Evolutionary conservation across 2,113 vertebrate genomes (phyloP).

Genomic region (Lepisosteus oculatus): DNA sequence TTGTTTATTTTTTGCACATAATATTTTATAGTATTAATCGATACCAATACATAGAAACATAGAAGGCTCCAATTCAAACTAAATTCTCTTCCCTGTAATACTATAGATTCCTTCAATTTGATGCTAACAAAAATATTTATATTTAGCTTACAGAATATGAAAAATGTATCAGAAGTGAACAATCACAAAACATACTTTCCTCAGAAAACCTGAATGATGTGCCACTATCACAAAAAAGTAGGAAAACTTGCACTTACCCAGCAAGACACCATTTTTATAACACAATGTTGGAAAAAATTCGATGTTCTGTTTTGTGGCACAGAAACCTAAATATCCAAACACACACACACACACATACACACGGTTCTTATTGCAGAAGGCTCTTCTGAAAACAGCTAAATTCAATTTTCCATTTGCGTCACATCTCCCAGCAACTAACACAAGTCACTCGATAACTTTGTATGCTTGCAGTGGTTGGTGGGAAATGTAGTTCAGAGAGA

Average conservation of each 20-base stretch:
- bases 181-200: background rate
- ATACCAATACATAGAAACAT: too few species aligned
- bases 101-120: conserved; percentile 9
- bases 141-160: background rate
- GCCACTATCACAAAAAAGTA: background rate
- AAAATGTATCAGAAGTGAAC: background rate
- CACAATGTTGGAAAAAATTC: background rate
- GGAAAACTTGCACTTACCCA: background rate
- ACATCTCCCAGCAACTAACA: conserved; percentile 66
- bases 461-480: conserved; percentile 69
- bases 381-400: conserved; percentile 14
- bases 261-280: background rate
- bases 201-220: too few species aligned
- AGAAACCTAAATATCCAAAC: conserved; percentile 19
- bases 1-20: too few species aligned
- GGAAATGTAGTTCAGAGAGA: conserved; percentile 72
- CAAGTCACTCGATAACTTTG: conserved; percentile 53
- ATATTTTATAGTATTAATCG: too few species aligned
- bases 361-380: background rate
- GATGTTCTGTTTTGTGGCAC: conserved; percentile 3
- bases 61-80: too few species aligned
- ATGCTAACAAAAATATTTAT: conserved; percentile 1
- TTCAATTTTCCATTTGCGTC: conserved; percentile 16
- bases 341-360: conserved; percentile 3
- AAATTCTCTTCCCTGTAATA: background rate